Conservation (phyloP, 2,888 invertebrate species). For the Bursaphelenchus okinawaensis region DNA sequence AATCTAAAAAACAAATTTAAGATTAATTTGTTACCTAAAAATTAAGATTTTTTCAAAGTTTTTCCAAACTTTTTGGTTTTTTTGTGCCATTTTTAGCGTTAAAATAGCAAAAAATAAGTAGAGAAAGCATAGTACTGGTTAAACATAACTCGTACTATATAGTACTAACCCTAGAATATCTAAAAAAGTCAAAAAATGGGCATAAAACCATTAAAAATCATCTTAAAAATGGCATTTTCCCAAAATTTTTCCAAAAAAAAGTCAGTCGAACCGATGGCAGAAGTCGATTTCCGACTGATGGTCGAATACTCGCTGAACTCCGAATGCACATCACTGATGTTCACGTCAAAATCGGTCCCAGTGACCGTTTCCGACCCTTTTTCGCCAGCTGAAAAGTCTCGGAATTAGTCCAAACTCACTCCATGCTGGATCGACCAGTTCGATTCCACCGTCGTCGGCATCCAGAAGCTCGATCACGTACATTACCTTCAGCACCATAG, state of each 20-base stretch:
- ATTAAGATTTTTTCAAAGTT: too few relatives aligned
- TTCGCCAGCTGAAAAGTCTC: slow-evolving; percentile 36
- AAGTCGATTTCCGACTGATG: slow-evolving; percentile 42
- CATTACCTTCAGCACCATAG: slow-evolving; percentile 51
- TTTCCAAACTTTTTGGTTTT: neutral
- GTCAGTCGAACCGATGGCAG: slow-evolving; percentile 39
- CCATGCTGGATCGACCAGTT: slow-evolving; percentile 57
- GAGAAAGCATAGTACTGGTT: too few relatives aligned
- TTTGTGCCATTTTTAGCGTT: too few relatives aligned
- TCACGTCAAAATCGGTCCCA: slow-evolving; percentile 36
- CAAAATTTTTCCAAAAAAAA: neutral
- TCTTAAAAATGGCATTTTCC: slow-evolving; percentile 1
- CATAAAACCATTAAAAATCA: slow-evolving; percentile 9
- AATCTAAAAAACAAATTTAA: too few relatives aligned
- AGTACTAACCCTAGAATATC: too few relatives aligned
- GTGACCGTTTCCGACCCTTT: slow-evolving; percentile 39
- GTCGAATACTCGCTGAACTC: slow-evolving; percentile 56
- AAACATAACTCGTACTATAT: too few relatives aligned
- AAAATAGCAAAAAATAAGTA: too few relatives aligned
- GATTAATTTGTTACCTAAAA: too few relatives aligned
- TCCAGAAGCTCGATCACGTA: slow-evolving; percentile 56
- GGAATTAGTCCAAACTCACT: slow-evolving; percentile 41
- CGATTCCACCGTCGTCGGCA: slow-evolving; percentile 56
- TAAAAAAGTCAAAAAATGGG: neutral
- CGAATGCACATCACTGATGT: slow-evolving; percentile 46